Conservation (phyloP, 2,888 invertebrate species). For the Epiperipatus broadwayi region DNA sequence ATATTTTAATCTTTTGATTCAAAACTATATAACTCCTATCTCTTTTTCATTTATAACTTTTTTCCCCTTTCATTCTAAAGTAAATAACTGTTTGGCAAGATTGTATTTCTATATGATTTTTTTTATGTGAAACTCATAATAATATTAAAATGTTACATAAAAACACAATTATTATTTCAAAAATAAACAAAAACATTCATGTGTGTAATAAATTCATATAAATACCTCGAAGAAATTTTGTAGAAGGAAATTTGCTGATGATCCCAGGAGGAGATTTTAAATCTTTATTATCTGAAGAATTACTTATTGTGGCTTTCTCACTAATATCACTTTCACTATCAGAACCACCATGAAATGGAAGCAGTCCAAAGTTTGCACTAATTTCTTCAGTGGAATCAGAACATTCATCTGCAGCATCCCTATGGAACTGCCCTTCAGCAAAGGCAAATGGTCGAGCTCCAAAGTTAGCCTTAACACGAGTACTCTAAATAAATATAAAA, state of each 20-base stretch:
- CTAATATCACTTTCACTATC: constrained; percentile 25
- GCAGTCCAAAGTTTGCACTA: constrained; percentile 24
- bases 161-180: too few relatives aligned
- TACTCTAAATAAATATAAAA: too few relatives aligned
- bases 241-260: constrained; percentile 22
- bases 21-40: too few relatives aligned
- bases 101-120: constrained; percentile 6
- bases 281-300: constrained; percentile 16
- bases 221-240: constrained; percentile 23
- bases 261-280: constrained; percentile 19
- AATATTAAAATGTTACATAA: too few relatives aligned
- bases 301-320: constrained; percentile 19
- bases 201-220: too few relatives aligned
- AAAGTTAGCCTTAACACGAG: constrained; percentile 27
- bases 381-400: constrained; percentile 26
- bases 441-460: constrained; percentile 26
- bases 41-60: too few relatives aligned
- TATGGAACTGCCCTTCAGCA: constrained; percentile 26
- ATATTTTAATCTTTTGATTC: too few relatives aligned
- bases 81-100: too few relatives aligned
- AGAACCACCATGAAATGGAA: constrained; percentile 26
- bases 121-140: background rate
- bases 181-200: too few relatives aligned
- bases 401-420: constrained; percentile 26
- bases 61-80: too few relatives aligned